A percentile compares a stretch with the other conserved stretches of the same genome.
Evolutionary conservation across 2,797 vertebrate genomes (phyloP).

Genomic region (Balearica regulorum): DNA sequence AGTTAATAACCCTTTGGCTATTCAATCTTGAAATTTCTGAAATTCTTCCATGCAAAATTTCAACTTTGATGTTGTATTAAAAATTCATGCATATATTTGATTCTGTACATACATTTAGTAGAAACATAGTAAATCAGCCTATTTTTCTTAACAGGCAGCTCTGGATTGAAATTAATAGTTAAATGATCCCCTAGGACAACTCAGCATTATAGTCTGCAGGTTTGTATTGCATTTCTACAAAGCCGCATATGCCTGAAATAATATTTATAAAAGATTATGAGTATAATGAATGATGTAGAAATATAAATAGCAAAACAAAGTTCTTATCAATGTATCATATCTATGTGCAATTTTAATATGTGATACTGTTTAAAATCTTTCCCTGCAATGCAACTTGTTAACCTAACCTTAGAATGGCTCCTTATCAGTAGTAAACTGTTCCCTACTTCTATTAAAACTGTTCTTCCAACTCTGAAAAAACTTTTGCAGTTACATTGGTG

Average conservation of each 20-base stretch:
- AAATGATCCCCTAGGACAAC: background rate
- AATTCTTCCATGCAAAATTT: constrained; percentile 1
- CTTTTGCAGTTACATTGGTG: background rate
- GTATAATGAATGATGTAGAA: background rate
- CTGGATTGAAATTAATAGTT: background rate
- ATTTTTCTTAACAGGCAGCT: background rate
- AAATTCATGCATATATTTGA: background rate
- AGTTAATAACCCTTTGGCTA: background rate
- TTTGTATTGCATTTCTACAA: background rate
- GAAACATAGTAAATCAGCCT: background rate
- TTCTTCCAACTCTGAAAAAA: background rate
- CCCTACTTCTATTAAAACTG: background rate
- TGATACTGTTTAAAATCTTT: background rate
- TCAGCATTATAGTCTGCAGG: background rate
- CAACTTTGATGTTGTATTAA: background rate
- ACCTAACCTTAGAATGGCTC: background rate
- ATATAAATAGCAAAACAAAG: background rate
- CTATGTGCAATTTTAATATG: background rate
- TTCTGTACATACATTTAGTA: background rate
- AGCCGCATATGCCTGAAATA: background rate
- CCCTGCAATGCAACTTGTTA: background rate
- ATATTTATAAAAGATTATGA: background rate
- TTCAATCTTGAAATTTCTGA: background rate
- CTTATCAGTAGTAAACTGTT: background rate
- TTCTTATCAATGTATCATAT: background rate